Percentiles rank a stretch among this genome's conserved stretches.
Conservation (phyloP, 2,888 invertebrate genomes). For the Platerodrilus igneus region DNA sequence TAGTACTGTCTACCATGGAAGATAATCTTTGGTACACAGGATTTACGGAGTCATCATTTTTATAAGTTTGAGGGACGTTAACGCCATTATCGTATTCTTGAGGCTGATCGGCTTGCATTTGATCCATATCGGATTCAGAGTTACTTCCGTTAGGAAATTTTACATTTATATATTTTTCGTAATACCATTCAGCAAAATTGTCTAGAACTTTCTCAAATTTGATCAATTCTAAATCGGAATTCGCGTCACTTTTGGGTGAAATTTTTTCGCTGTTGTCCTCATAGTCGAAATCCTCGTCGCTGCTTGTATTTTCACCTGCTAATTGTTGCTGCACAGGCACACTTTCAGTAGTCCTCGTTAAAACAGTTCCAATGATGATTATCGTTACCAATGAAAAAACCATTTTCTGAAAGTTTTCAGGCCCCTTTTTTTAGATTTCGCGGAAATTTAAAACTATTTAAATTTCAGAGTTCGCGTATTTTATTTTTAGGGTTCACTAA, state of each 20-base stretch:
- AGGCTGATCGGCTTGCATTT: conserved; percentile 32
- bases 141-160: neutral
- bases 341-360: neutral
- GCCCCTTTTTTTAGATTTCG: no score
- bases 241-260: neutral
- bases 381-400: no score
- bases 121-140: conserved; percentile 21
- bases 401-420: no score
- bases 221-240: conserved; percentile 1
- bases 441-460: no score
- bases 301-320: neutral
- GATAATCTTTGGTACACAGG: conserved; percentile 12
- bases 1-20: conserved; percentile 8
- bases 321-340: neutral
- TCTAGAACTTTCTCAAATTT: conserved; percentile 22
- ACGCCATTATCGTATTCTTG: conserved; percentile 6
- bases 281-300: neutral
- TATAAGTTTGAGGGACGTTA: conserved; percentile 6
- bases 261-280: conserved; percentile 3
- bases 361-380: neutral
- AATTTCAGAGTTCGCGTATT: neutral
- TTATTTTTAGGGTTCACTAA: conserved; percentile 5
- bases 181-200: conserved; percentile 23
- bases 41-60: conserved; percentile 3
- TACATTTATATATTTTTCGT: conserved; percentile 23